These are phyloP conservation scores for Drusus annulatus DNA, from an alignment of 1,140 invertebrate genomes.

Conservation along the genomic window DNA sequence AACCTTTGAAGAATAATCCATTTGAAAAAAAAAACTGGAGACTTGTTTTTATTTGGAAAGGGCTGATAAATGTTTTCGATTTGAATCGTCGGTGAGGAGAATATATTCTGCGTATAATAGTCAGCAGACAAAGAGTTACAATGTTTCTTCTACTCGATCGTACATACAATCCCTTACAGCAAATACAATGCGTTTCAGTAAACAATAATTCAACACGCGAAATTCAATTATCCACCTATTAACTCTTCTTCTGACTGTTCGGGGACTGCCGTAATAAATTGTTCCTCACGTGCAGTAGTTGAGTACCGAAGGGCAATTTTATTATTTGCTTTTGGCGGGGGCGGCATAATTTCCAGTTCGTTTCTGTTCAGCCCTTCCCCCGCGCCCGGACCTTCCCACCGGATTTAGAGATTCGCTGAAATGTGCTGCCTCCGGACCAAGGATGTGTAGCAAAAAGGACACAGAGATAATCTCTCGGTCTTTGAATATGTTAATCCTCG, in stretches of 20 bases:
- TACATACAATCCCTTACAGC: no score
- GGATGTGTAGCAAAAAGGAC: not conserved
- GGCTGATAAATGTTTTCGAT: no score
- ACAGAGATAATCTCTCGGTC: not conserved
- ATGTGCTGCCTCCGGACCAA: not conserved
- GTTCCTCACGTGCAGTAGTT: slow-evolving; percentile 27
- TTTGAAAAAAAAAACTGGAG: no score
- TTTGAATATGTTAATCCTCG: not conserved
- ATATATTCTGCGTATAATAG: no score
- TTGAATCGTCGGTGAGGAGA: no score
- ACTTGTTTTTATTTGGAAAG: no score
- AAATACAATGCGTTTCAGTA: no score
- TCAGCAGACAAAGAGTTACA: no score
- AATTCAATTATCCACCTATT: slow-evolving; percentile 38
- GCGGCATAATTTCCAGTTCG: slow-evolving; percentile 35
- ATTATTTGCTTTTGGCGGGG: slow-evolving; percentile 41
- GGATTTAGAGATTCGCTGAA: not conserved
- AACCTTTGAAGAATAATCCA: no score
- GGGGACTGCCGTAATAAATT: slow-evolving; percentile 26
- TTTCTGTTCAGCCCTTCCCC: slow-evolving; percentile 21
- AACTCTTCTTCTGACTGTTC: slow-evolving; percentile 19
- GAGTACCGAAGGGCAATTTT: slow-evolving; percentile 19
- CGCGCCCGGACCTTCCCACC: not conserved
- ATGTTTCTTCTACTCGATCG: no score
- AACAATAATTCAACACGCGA: not conserved